Conservation (phyloP, 2,113 vertebrate genomes). For the Lethenteron reissneri region DNA sequence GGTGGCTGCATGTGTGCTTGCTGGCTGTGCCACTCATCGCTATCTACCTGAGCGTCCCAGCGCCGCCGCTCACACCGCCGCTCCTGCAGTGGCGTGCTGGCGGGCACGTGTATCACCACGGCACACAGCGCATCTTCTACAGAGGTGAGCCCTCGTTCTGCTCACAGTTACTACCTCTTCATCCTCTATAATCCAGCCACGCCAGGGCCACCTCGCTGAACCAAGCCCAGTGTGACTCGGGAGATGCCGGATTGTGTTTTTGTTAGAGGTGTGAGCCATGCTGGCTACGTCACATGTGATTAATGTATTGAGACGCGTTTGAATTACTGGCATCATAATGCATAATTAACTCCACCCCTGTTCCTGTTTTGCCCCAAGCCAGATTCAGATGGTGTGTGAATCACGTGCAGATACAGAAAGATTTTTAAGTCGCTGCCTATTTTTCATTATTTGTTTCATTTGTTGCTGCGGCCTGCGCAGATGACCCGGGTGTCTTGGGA, state of each 20-base stretch:
- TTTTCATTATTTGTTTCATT: conserved; percentile 8
- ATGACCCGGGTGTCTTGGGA: conserved; percentile 37
- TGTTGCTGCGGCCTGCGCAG: conserved; percentile 29
- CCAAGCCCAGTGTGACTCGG: too few species aligned
- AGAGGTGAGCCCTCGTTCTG: conserved; percentile 27
- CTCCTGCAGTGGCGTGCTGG: conserved; percentile 46
- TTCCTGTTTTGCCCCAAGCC: too few species aligned
- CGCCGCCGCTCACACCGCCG: conserved; percentile 44
- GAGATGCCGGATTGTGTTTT: not conserved
- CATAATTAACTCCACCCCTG: too few species aligned
- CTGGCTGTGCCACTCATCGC: conserved; percentile 52
- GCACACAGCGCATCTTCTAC: conserved; percentile 51
- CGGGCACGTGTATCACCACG: conserved; percentile 46
- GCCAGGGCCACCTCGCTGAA: too few species aligned
- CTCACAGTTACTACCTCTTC: too few species aligned
- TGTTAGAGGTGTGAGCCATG: accelerated
- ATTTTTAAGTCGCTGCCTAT: too few species aligned
- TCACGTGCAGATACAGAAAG: too few species aligned
- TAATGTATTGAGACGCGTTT: too few species aligned
- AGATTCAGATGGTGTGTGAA: too few species aligned
- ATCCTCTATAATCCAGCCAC: too few species aligned
- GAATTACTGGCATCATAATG: too few species aligned
- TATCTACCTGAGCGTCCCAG: conserved; percentile 60
- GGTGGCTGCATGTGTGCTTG: conserved; percentile 63
- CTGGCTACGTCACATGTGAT: not conserved